Evolutionary conservation across 2,113 vertebrate genomes (phyloP), one percentile per base, ranked within the genome.

Genomic region (Sitta europaea): DNA sequence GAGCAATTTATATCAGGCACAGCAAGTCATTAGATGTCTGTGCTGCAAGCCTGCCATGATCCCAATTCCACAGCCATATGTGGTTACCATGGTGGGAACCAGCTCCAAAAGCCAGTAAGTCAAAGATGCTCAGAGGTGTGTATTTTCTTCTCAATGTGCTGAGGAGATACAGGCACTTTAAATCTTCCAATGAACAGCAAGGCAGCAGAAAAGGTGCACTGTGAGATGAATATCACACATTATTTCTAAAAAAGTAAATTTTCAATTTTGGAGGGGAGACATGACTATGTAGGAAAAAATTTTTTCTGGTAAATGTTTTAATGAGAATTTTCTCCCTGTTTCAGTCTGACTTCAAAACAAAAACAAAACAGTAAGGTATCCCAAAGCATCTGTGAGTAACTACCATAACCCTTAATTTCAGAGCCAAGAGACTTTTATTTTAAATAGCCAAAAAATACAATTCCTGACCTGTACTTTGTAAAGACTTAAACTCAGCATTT

Each of bases 1-100:
- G 96, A 97, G 94, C 94, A 96, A 97, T 97, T 97, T 97, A 97
- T 91, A 96, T 88, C 77, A 92, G 51, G 76, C 89, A 93, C 88
- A 96, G 90, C 91, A 96, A 97, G 96, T 95, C 93, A 96, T 96
- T 94, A 97, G 95, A 76, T 89, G 71, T 62, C 72, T 96, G 82
- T 51, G 90, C 78, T 96, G 89, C 90, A 88, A 86, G 88, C 70
- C 77, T 92, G 93, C 88, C 93, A 91, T 71, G 78, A 92, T 95
- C 90, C 81, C 33, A 40, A 54, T 82, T 96, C 92, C 89, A 72
- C 74, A 96, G 88, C 91, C 88, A 72, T 61, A 61, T 51, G 71
- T 87, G 70, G 90, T 93, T 96, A 95, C 85, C 59, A 54, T 19
- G 23, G 71, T 82, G 84, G 88, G 92, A 96, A 82, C 73, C 83